Evolutionary conservation across 2,888 invertebrate species (phyloP).

Genomic region (Aricia artaxerxes): DNA sequence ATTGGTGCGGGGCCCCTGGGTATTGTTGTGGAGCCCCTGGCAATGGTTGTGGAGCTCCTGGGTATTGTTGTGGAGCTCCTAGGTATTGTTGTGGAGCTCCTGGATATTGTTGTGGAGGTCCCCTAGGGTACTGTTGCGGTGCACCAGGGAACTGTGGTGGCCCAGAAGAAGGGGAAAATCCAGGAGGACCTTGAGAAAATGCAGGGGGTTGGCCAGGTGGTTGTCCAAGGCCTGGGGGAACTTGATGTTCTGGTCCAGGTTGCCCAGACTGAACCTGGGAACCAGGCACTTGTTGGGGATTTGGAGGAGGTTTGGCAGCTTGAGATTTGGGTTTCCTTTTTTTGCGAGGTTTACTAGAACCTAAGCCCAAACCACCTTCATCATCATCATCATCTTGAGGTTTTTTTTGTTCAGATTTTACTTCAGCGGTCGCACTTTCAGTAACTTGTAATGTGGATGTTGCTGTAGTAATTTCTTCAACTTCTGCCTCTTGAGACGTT

Average conservation of each 20-base stretch:
- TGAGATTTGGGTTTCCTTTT: conserved; percentile 49
- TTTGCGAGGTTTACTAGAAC: conserved; percentile 42
- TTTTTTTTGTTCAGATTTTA: conserved; percentile 32
- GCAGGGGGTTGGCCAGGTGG: not conserved
- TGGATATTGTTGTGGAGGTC: not conserved
- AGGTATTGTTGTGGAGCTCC: conserved; percentile 18
- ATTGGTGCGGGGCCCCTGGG: conserved; percentile 32
- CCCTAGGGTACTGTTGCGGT: not conserved
- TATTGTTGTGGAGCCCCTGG: not conserved
- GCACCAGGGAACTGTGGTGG: not conserved
- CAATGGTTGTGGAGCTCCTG: conserved; percentile 32
- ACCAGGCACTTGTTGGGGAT: not conserved
- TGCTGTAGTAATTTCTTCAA: not conserved
- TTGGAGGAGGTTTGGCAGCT: not conserved
- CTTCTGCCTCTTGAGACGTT: conserved; percentile 6
- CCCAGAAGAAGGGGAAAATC: not conserved
- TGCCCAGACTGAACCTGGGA: not conserved
- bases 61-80: not conserved
- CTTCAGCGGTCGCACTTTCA: conserved; percentile 33
- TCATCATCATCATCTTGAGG: conserved; percentile 42
- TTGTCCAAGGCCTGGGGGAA: not conserved
- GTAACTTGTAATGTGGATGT: conserved; percentile 20
- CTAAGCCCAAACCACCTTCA: conserved; percentile 41
- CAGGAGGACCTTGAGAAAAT: conserved; percentile 11
- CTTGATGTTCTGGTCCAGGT: not conserved